These are phyloP conservation scores for Scalopus aquaticus DNA, from an alignment of 2,113 vertebrate genomes.

Conservation along the genomic window DNA sequence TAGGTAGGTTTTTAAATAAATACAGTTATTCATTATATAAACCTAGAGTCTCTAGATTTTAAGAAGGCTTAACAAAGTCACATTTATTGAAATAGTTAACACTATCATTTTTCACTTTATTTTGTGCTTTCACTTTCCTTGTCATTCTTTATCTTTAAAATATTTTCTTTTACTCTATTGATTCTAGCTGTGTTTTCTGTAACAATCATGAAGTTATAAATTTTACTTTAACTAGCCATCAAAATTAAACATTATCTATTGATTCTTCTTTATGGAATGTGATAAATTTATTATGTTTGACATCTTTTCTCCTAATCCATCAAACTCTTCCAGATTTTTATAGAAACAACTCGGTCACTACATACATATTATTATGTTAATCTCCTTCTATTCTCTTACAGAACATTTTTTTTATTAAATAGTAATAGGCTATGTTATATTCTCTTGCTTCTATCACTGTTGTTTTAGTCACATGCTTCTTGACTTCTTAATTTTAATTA, in stretches of 20 bases:
- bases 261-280: neutral
- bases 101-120: neutral
- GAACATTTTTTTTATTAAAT: neutral
- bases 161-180: neutral
- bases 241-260: neutral
- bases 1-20: neutral
- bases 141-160: neutral
- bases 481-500: neutral
- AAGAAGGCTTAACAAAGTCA: neutral
- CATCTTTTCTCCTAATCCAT: neutral
- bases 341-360: neutral
- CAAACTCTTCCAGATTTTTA: neutral
- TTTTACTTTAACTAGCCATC: neutral
- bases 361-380: neutral
- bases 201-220: constrained; percentile 1
- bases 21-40: neutral
- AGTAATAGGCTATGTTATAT: neutral
- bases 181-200: neutral
- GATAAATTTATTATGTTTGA: neutral
- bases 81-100: neutral
- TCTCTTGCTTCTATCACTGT: neutral
- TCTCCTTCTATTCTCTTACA: neutral
- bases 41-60: neutral
- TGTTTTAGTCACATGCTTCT: neutral
- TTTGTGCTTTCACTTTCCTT: neutral